These are phyloP conservation scores for Chitala chitala DNA, from an alignment of 2,113 vertebrate genomes.

Conservation along the genomic window DNA sequence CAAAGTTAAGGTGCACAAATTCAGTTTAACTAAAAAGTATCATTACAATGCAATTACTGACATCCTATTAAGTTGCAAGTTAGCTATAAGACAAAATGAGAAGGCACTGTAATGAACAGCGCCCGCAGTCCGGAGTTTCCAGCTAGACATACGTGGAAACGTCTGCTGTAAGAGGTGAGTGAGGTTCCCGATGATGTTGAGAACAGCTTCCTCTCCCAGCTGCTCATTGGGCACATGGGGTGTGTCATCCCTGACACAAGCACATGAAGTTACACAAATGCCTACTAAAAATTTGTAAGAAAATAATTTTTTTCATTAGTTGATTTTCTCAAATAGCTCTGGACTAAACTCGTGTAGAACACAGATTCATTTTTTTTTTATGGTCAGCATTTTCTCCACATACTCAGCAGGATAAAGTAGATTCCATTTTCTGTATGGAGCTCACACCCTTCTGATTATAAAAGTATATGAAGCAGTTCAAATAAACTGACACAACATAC, in stretches of 20 bases:
- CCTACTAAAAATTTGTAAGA: background rate
- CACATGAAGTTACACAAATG: background rate
- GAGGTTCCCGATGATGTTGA: slow-evolving; percentile 73
- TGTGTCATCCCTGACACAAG: slow-evolving; percentile 76
- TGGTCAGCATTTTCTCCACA: no score
- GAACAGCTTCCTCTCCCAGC: slow-evolving; percentile 71
- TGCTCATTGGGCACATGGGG: slow-evolving; percentile 78
- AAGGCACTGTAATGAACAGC: background rate
- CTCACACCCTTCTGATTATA: no score
- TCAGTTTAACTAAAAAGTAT: no score
- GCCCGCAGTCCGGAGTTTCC: background rate
- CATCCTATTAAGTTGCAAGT: background rate
- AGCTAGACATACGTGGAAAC: slow-evolving; percentile 74
- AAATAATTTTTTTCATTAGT: no score
- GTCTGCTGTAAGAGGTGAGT: slow-evolving; percentile 67
- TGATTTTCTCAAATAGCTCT: no score
- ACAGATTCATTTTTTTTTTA: no score
- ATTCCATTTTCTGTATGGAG: no score
- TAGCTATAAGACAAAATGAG: background rate
- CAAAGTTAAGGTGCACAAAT: no score
- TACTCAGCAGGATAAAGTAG: no score
- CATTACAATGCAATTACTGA: background rate
- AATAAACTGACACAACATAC: no score
- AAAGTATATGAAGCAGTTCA: no score
- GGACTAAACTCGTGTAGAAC: no score